phyloP scores from a whole-genome alignment of 2,113 vertebrate genomes.

The Macquaria ambigua region DNA sequence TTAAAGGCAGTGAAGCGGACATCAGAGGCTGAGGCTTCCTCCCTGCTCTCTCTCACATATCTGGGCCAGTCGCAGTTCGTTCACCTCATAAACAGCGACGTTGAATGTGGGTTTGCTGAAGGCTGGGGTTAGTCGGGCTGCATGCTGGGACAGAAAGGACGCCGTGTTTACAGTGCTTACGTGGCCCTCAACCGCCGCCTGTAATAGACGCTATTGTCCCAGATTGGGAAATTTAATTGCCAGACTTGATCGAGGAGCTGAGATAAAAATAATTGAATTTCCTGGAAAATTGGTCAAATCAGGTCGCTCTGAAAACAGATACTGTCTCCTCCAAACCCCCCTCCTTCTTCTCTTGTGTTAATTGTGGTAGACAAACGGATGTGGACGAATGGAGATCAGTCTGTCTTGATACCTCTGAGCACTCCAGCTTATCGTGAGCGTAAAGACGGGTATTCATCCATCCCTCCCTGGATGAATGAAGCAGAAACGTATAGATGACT shows the following conservation, averaged over 20 bases:
- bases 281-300: conserved; percentile 17
- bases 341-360: background rate
- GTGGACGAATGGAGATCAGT: background rate
- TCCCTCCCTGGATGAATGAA: background rate
- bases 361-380: conserved; percentile 3
- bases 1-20: conserved; percentile 28
- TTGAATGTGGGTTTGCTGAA: background rate
- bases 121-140: background rate
- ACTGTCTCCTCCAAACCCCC: background rate
- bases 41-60: conserved; percentile 4
- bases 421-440: background rate
- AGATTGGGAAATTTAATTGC: conserved; percentile 19
- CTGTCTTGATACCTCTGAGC: background rate
- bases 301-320: conserved; percentile 34
- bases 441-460: background rate
- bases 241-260: background rate
- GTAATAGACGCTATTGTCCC: background rate
- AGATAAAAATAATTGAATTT: conserved; percentile 31
- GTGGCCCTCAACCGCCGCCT: background rate
- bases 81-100: conserved; percentile 7
- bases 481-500: background rate
- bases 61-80: conserved; percentile 16
- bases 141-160: background rate
- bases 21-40: conserved; percentile 23
- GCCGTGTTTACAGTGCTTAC: background rate